Evolutionary conservation across 2,888 invertebrate genomes (phyloP).

Genomic region (Octonoba sinensis): DNA sequence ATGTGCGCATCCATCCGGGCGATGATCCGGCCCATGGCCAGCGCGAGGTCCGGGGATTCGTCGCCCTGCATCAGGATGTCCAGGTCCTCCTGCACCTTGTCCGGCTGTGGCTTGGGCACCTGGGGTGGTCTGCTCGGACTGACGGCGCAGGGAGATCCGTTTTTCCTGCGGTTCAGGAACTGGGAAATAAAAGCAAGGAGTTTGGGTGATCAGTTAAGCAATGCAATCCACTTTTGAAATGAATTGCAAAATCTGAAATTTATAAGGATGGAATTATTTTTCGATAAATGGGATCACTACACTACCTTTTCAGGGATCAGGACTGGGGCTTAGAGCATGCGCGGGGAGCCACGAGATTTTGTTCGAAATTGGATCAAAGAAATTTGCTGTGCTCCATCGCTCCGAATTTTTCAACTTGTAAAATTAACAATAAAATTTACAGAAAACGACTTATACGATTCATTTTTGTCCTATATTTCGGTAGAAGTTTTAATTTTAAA

Average conservation of each 20-base stretch:
- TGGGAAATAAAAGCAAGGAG: background rate
- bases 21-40: slow-evolving; percentile 85
- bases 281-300: background rate
- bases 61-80: slow-evolving; percentile 38
- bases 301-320: background rate
- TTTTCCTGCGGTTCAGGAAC: slow-evolving; percentile 6
- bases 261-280: background rate
- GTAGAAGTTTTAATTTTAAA: too few relatives aligned
- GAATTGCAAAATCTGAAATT: background rate
- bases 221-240: background rate
- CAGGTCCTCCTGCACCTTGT: slow-evolving; percentile 47
- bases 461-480: too few relatives aligned
- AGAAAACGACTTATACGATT: too few relatives aligned
- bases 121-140: slow-evolving; percentile 39
- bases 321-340: too few relatives aligned
- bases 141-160: slow-evolving; percentile 17
- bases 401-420: too few relatives aligned
- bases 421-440: too few relatives aligned
- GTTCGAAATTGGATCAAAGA: too few relatives aligned
- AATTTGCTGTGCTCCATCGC: too few relatives aligned
- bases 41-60: slow-evolving; percentile 80
- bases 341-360: too few relatives aligned
- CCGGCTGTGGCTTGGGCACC: slow-evolving; percentile 19
- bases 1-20: slow-evolving; percentile 81
- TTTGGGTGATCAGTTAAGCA: background rate